phyloP scores from a whole-genome alignment of 30 jellyfish, hydroid and myxozoan genomes.

The Hydractinia symbiolongicarpus region DNA sequence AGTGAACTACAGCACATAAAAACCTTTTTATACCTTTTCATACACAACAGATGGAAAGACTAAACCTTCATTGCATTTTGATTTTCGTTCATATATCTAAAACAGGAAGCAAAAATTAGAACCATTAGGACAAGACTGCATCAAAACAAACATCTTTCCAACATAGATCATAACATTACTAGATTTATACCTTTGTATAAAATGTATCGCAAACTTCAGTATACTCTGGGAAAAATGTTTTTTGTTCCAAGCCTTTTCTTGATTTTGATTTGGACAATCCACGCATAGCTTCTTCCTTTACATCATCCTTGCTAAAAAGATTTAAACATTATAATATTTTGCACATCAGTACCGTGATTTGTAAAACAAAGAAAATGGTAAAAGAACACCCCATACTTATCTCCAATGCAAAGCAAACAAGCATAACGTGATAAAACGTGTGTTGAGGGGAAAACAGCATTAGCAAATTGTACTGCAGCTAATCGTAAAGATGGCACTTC shows the following conservation, averaged over 20 bases:
- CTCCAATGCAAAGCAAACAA: constrained; percentile 42
- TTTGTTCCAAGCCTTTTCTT: constrained; percentile 25
- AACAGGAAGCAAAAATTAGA: not conserved
- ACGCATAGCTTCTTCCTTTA: constrained; percentile 69
- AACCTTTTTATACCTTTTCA: constrained; percentile 38
- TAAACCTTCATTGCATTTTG: constrained; percentile 6
- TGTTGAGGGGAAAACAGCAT: constrained; percentile 58
- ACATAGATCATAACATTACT: not conserved
- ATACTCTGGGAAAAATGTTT: constrained; percentile 40
- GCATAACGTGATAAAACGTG: constrained; percentile 75
- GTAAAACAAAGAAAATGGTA: not conserved
- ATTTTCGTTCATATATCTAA: constrained; percentile 28
- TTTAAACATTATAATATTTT: not conserved
- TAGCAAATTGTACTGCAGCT: constrained; percentile 69
- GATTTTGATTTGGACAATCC: constrained; percentile 41
- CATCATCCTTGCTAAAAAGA: constrained; percentile 56
- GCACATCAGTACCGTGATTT: not conserved
- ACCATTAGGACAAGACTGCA: not conserved
- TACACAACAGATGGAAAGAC: constrained; percentile 46
- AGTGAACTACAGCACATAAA: not conserved
- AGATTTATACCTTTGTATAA: constrained; percentile 40
- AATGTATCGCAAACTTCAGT: constrained; percentile 41
- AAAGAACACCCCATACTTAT: constrained; percentile 29
- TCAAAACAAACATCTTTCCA: too few relatives aligned
- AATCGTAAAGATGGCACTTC: constrained; percentile 51